Evolutionary conservation across 2,113 vertebrate genomes (phyloP).

Genomic region (Diglossa brunneiventris): DNA sequence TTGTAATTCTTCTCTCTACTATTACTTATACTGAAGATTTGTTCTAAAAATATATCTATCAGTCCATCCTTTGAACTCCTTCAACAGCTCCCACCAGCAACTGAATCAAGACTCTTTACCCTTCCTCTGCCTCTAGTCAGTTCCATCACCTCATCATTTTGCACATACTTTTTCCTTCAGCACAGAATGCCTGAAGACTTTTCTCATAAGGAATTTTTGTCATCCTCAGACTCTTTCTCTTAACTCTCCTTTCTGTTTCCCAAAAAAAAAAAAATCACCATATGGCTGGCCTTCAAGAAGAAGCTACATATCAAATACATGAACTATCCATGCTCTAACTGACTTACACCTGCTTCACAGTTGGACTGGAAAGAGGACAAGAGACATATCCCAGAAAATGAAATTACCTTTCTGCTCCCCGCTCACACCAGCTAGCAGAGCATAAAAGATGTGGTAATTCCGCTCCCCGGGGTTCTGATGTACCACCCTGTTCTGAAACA

Average conservation of each 20-base stretch:
- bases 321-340: background rate
- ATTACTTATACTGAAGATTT: background rate
- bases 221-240: background rate
- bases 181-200: background rate
- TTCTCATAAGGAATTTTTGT: background rate
- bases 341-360: background rate
- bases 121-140: background rate
- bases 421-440: constrained; percentile 82
- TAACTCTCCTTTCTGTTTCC: background rate
- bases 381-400: background rate
- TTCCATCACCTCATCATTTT: background rate
- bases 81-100: background rate
- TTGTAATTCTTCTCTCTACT: background rate
- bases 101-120: background rate
- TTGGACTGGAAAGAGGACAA: background rate
- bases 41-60: background rate
- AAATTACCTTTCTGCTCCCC: constrained; percentile 82
- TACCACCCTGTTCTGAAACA: constrained; percentile 86
- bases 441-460: constrained; percentile 92
- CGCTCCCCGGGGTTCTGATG: constrained; percentile 88
- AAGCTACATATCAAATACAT: background rate
- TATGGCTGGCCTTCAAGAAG: background rate
- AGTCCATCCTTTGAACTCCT: background rate
- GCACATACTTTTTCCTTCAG: background rate
- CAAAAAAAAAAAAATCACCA: background rate